Percentiles rank a stretch among this genome's conserved stretches.
Conservation (phyloP, 1,140 invertebrate species). For the Colletes gigas region DNA sequence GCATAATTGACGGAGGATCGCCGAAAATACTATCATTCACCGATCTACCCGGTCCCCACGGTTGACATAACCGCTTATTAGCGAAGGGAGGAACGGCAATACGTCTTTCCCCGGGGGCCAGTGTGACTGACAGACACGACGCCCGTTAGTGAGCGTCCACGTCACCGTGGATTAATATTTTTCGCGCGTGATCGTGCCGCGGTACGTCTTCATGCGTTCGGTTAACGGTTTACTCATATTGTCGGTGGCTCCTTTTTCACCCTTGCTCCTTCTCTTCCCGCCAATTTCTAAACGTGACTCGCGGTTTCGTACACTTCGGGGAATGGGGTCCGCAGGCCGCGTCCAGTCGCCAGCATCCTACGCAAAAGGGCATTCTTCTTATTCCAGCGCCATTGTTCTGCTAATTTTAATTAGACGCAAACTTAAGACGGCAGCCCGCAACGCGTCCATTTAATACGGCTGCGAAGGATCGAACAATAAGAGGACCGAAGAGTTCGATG, state of each 20-base stretch:
- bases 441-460: not conserved
- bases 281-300: constrained; percentile 76
- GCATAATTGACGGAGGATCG: constrained; percentile 53
- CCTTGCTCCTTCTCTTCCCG: constrained; percentile 51
- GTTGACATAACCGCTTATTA: constrained; percentile 63
- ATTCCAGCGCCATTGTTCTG: constrained; percentile 37
- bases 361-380: constrained; percentile 29
- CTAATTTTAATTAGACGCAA: constrained; percentile 45
- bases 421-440: not conserved
- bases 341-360: not conserved
- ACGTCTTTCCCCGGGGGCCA: constrained; percentile 12
- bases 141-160: constrained; percentile 30
- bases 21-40: constrained; percentile 54
- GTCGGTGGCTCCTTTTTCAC: constrained; percentile 33
- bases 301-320: constrained; percentile 55
- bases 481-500: too few species aligned
- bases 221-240: constrained; percentile 54
- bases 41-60: constrained; percentile 31
- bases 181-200: constrained; percentile 58
- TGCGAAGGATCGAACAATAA: not conserved
- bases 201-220: constrained; percentile 46
- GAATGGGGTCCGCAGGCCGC: not conserved
- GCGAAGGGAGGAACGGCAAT: constrained; percentile 15
- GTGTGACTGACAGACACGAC: constrained; percentile 50
- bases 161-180: constrained; percentile 70